Percentiles rank a stretch among this genome's conserved stretches.
These are phyloP conservation scores for Solenopsis fugax DNA, from an alignment of 1,140 invertebrate species.

Conservation along the genomic window DNA sequence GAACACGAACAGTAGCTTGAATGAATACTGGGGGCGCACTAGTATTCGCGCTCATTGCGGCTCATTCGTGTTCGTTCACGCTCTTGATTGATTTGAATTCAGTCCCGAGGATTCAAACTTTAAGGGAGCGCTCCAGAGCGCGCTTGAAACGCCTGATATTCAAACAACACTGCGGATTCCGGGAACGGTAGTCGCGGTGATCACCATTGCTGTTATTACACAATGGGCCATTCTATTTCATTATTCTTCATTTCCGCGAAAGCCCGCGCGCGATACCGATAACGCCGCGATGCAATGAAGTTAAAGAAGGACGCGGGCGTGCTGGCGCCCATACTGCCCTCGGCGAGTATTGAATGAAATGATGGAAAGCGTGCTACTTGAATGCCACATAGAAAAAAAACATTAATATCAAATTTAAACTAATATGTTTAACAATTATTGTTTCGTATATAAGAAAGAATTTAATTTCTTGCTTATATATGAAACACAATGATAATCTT, in stretches of 20 bases:
- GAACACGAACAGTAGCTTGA: neutral
- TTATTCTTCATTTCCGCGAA: constrained; percentile 54
- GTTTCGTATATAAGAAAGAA: too few species aligned
- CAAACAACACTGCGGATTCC: constrained; percentile 20
- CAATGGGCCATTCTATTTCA: constrained; percentile 52
- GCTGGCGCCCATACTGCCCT: neutral
- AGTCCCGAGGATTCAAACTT: neutral
- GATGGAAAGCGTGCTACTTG: neutral
- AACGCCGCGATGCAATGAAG: constrained; percentile 25
- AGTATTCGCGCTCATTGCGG: neutral
- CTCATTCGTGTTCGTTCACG: neutral
- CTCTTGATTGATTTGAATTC: neutral
- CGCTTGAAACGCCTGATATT: neutral
- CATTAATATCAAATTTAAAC: too few species aligned
- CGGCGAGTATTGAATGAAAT: neutral
- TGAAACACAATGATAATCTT: too few species aligned
- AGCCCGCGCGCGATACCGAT: constrained; percentile 13
- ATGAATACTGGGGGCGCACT: neutral
- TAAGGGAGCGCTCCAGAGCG: neutral
- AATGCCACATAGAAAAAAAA: neutral
- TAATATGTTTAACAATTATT: too few species aligned
- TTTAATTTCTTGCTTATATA: too few species aligned
- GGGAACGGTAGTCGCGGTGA: neutral
- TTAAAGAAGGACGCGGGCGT: constrained; percentile 12
- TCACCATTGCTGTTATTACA: constrained; percentile 46